A percentile compares a stretch with the other conserved stretches of the same genome.
phyloP scores from a whole-genome alignment of 2,888 invertebrate genomes.

The Sminthurides aquaticus region DNA sequence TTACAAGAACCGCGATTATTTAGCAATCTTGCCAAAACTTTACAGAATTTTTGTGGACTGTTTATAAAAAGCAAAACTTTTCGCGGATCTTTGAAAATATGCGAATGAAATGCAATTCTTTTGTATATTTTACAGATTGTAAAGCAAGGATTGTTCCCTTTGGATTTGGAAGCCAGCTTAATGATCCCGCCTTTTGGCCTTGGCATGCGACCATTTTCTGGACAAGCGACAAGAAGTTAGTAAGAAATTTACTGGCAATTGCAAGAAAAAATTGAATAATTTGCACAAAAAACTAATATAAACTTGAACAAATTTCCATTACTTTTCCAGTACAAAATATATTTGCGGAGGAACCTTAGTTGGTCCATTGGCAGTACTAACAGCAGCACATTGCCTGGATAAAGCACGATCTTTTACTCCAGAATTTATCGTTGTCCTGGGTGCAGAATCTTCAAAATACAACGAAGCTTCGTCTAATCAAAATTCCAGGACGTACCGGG shows the following conservation, averaged over 20 bases:
- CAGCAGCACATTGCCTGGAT: slow-evolving; percentile 57
- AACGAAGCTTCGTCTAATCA: background rate
- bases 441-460: background rate
- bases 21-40: too few relatives aligned
- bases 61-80: too few relatives aligned
- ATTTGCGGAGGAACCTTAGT: slow-evolving; percentile 32
- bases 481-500: background rate
- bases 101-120: too few relatives aligned
- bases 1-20: too few relatives aligned
- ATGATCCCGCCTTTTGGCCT: background rate
- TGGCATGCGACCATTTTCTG: background rate
- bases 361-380: slow-evolving; percentile 52
- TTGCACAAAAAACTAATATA: too few relatives aligned
- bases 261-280: too few relatives aligned
- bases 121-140: too few relatives aligned
- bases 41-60: too few relatives aligned
- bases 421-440: background rate
- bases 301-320: too few relatives aligned
- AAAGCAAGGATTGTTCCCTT: background rate
- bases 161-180: background rate
- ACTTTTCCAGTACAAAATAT: background rate
- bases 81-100: too few relatives aligned
- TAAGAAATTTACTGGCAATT: too few relatives aligned
- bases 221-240: background rate
- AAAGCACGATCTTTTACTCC: background rate